Evolutionary conservation across 2,888 invertebrate species (phyloP), one percentile per base, ranked within the genome.

Genomic region (Phengaris alcon): DNA sequence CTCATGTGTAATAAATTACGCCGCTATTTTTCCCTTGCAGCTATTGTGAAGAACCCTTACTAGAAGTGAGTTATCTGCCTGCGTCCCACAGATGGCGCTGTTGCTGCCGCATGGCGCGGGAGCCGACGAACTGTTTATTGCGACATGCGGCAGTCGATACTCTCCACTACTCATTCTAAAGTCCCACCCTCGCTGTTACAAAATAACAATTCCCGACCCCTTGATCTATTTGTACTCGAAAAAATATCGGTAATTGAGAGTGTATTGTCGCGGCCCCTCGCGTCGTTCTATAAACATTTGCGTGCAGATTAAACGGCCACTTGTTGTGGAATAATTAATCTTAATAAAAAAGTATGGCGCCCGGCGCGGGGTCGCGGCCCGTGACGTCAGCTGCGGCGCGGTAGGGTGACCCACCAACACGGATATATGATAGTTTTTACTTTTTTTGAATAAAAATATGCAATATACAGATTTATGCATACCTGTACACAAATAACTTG

Each of bases 351-450:
- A 81, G 72, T 72, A 22, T 15, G 48, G 22, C 51, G 13, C 74
- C 80, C 80, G 80, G 77, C 81, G 81, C 84, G 80, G 82, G 83
- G 86, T 89, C 90, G 88, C 89, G 52, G 64, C 35, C 64, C 88
- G 84, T 84, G 79, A 77, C 80, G 90, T 89, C 93, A 92, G 92
- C 93, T 92, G 92, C 88, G 82, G 88, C 90, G 46, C 46, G 35
- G 55, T 54, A 51, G 72, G 22, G 70, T 52, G 70, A 15, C 48
- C 22, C 8, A 79, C 80, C 81, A 77, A 80, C 74, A 77, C 77
- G 76, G 79, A 82, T 76, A 82, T 84, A 84, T 83, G 12, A 52
- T 59, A 59, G 2, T 15, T 59, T 59, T 22, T n/a, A 3, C 59
- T 9, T 59, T 54, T 54, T 51, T 51, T 10, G 22, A 22, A 5